phyloP scores from a whole-genome alignment of 2,113 vertebrate genomes.

The Lonchura striata region DNA sequence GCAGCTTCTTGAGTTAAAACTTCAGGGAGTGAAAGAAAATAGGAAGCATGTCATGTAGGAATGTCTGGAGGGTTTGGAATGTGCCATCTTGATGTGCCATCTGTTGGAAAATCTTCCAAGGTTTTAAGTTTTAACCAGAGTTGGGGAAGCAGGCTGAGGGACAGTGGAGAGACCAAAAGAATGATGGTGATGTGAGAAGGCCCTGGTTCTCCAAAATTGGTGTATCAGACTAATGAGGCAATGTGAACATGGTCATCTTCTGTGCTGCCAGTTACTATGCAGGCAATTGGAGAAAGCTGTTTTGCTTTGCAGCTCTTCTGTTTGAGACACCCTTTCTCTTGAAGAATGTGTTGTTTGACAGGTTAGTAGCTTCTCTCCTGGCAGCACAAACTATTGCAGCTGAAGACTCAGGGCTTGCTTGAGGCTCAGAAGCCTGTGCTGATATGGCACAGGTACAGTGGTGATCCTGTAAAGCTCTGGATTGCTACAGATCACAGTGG shows the following conservation, averaged over 20 bases:
- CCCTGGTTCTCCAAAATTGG: background rate
- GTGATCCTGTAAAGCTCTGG: background rate
- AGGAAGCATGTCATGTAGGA: background rate
- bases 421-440: background rate
- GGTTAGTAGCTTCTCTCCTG: background rate
- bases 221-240: background rate
- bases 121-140: background rate
- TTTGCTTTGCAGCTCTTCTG: background rate
- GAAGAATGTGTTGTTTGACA: background rate
- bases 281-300: background rate
- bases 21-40: background rate
- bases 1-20: background rate
- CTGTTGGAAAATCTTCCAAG: background rate
- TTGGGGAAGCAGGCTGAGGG: background rate
- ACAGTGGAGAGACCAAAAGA: rapidly evolving
- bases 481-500: rapidly evolving
- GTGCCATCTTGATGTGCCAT: background rate
- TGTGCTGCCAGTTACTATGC: background rate
- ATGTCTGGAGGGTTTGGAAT: rapidly evolving
- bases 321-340: background rate
- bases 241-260: background rate
- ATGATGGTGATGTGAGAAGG: background rate
- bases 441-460: rapidly evolving
- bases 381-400: background rate
- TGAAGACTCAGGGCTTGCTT: background rate